phyloP scores from a whole-genome alignment of 37 sponge, comb jelly and placozoan species.

The Corticium candelabrum region DNA sequence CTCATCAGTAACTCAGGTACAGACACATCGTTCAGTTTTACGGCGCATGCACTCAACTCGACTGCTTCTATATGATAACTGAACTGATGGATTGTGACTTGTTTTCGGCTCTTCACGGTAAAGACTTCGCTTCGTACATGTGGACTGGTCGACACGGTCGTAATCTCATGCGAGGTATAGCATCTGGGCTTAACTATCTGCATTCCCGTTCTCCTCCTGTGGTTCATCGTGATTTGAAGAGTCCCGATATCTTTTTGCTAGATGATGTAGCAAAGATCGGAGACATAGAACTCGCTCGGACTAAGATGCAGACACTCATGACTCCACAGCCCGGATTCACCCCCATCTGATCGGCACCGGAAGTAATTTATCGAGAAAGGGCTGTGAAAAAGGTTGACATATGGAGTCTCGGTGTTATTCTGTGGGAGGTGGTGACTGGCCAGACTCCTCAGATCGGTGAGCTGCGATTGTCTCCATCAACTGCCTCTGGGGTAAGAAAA shows the following conservation, averaged over 20 bases:
- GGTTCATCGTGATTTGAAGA: constrained; percentile 86
- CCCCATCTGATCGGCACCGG: constrained; percentile 89
- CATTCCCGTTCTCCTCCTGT: constrained; percentile 68
- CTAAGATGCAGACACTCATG: constrained; percentile 70
- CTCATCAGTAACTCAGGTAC: constrained; percentile 73
- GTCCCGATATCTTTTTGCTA: constrained; percentile 78
- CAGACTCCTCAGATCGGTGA: constrained; percentile 50
- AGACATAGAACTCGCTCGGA: constrained; percentile 77
- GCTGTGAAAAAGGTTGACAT: constrained; percentile 91
- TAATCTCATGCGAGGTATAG: constrained; percentile 53
- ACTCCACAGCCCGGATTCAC: constrained; percentile 86
- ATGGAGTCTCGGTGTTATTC: constrained; percentile 80
- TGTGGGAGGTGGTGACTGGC: constrained; percentile 87
- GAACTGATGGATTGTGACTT: constrained; percentile 80
- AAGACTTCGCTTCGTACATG: constrained; percentile 24
- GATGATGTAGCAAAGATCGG: constrained; percentile 76
- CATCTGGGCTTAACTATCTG: constrained; percentile 70
- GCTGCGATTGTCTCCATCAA: constrained; percentile 33
- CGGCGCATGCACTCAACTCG: constrained; percentile 78
- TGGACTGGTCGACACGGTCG: constrained; percentile 68
- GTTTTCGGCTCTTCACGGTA: constrained; percentile 42
- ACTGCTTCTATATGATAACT: constrained; percentile 76
- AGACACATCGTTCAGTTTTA: constrained; percentile 86
- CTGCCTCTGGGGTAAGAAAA: constrained; percentile 12
- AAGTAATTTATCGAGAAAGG: constrained; percentile 68